These are phyloP conservation scores for Acholoe squamosa DNA, from an alignment of 2,888 invertebrate genomes.

Conservation along the genomic window DNA sequence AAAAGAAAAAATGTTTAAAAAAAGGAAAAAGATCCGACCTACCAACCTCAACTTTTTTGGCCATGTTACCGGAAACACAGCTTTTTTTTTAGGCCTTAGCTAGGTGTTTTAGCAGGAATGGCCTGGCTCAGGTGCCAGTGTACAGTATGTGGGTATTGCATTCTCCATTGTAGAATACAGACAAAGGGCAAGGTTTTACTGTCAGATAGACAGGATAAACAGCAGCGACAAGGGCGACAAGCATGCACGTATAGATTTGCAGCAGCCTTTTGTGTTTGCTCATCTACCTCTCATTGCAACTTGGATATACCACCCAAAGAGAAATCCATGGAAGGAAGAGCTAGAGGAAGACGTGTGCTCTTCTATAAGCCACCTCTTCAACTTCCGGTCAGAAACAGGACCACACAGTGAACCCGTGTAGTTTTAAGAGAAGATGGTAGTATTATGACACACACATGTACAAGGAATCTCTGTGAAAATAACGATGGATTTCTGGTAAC, in stretches of 20 bases:
- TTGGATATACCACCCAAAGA: constrained; percentile 50
- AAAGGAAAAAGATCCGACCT: no score
- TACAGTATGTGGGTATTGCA: neutral
- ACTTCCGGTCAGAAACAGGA: no score
- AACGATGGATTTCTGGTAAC: no score
- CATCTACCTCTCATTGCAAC: neutral
- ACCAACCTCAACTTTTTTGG: no score
- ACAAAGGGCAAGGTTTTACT: neutral
- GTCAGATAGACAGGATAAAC: neutral
- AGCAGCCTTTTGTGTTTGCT: neutral
- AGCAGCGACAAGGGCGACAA: neutral
- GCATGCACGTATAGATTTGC: neutral
- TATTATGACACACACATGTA: no score
- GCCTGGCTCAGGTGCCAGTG: neutral
- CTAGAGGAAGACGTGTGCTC: neutral
- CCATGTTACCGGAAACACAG: no score
- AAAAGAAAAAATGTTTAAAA: no score
- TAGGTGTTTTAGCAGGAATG: neutral
- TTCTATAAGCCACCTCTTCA: no score
- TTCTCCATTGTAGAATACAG: neutral
- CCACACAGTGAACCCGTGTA: no score
- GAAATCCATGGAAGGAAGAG: neutral
- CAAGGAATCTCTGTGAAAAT: no score
- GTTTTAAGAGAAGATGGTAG: no score
- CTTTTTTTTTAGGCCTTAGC: no score